phyloP scores from a whole-genome alignment of 2,797 vertebrate genomes.

The Malurus leucopterus region DNA sequence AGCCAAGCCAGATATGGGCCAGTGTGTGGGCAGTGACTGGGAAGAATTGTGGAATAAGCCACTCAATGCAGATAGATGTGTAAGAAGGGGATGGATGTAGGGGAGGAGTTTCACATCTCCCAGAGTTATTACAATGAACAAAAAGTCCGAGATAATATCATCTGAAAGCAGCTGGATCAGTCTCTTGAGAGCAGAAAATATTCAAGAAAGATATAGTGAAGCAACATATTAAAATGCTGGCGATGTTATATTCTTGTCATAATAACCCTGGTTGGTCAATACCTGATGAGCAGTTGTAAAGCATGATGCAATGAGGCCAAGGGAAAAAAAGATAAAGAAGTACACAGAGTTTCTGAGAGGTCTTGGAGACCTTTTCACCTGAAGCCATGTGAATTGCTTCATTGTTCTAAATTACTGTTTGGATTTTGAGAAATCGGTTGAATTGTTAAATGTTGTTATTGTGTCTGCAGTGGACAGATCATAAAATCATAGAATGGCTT shows the following conservation, averaged over 20 bases:
- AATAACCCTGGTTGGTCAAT: slow-evolving; percentile 6
- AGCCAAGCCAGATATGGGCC: background rate
- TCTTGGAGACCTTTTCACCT: slow-evolving; percentile 22
- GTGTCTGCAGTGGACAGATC: background rate
- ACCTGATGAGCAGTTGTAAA: slow-evolving; percentile 39
- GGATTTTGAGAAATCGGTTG: background rate
- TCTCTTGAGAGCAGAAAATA: slow-evolving; percentile 13
- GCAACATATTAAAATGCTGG: slow-evolving; percentile 5
- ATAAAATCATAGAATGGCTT: background rate
- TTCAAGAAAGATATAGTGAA: background rate
- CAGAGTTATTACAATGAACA: background rate
- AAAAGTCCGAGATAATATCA: slow-evolving; percentile 3
- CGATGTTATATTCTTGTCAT: background rate
- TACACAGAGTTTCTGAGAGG: background rate
- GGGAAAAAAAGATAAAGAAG: slow-evolving; percentile 29
- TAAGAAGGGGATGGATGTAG: background rate
- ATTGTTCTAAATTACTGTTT: background rate
- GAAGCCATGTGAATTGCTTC: background rate
- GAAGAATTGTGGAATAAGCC: background rate
- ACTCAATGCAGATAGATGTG: rapidly evolving
- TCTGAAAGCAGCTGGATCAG: slow-evolving; percentile 3
- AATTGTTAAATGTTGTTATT: background rate
- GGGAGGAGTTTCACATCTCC: background rate
- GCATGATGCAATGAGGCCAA: slow-evolving; percentile 25
- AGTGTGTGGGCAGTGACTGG: background rate